Conservation (phyloP, 2,113 vertebrate genomes). For the Lethenteron reissneri region DNA sequence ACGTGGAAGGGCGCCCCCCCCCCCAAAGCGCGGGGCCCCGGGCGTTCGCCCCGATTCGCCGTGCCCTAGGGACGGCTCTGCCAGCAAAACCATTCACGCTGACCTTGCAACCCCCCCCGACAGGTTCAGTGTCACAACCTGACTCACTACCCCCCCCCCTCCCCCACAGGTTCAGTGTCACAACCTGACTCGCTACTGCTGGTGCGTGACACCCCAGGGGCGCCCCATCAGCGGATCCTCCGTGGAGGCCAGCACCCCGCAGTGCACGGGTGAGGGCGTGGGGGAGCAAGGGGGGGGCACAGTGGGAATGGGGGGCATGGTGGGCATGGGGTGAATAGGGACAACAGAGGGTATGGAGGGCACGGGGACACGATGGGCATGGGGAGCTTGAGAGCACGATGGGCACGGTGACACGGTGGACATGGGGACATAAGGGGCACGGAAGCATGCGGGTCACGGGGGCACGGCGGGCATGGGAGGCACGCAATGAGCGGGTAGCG, state of each 20-base stretch:
- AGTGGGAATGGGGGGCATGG: background rate
- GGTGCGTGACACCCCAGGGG: constrained; percentile 25
- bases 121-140: constrained; percentile 27
- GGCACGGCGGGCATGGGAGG: too few species aligned
- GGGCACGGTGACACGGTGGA: too few species aligned
- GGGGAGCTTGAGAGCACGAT: too few species aligned
- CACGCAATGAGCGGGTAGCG: too few species aligned
- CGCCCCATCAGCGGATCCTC: constrained; percentile 24
- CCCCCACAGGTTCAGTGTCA: constrained; percentile 22
- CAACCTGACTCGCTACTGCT: constrained; percentile 26
- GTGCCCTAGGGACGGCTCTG: background rate
- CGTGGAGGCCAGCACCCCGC: constrained; percentile 18
- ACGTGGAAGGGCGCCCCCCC: too few species aligned
- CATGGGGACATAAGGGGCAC: too few species aligned
- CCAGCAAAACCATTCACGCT: background rate
- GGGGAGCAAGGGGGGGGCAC: background rate
- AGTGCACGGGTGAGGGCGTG: constrained; percentile 19
- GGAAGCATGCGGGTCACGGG: too few species aligned
- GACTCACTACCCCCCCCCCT: constrained; percentile 16
- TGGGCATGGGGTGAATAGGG: background rate
- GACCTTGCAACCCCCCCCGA: constrained; percentile 13
- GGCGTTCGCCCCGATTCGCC: too few species aligned
- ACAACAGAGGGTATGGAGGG: background rate
- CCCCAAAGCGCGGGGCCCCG: background rate
- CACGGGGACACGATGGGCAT: background rate